A percentile compares a stretch with the other conserved stretches of the same genome.
These are phyloP conservation scores for Ischnura elegans DNA, from an alignment of 2,888 invertebrate species.

Conservation along the genomic window DNA sequence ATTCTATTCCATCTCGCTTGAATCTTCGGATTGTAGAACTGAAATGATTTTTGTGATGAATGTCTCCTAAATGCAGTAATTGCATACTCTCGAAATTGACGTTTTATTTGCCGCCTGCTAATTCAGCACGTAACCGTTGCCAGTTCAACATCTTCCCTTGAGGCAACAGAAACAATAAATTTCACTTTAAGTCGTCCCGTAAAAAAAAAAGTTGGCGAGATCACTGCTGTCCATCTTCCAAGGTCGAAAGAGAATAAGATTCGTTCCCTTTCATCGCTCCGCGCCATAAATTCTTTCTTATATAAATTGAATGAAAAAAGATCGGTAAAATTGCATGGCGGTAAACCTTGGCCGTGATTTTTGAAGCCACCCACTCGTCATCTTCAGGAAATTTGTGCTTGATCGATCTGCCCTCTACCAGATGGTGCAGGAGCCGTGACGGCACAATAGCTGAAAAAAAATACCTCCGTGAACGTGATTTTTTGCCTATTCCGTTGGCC, in stretches of 20 bases:
- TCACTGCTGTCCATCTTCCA: neutral
- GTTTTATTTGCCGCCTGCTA: no score
- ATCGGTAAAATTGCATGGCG: neutral
- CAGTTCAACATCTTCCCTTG: no score
- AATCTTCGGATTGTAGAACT: no score
- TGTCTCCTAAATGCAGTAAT: no score
- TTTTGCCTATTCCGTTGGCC: neutral
- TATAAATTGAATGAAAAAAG: neutral
- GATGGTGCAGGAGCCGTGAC: neutral
- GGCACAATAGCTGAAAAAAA: neutral
- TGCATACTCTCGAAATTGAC: no score
- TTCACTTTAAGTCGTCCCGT: neutral
- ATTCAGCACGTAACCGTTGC: no score
- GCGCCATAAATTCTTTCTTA: conserved; percentile 8
- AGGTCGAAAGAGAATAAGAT: neutral
- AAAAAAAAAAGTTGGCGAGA: neutral
- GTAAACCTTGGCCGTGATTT: neutral
- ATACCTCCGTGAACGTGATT: neutral
- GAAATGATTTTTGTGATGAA: no score
- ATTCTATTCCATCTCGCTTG: no score
- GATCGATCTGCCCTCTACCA: neutral
- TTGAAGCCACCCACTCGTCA: neutral
- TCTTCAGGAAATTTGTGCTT: conserved; percentile 1
- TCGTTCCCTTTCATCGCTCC: neutral
- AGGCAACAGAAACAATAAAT: neutral